A percentile compares a stretch with the other conserved stretches of the same genome.
Conservation (phyloP, 1,140 invertebrate species). For the Lerema accius region DNA sequence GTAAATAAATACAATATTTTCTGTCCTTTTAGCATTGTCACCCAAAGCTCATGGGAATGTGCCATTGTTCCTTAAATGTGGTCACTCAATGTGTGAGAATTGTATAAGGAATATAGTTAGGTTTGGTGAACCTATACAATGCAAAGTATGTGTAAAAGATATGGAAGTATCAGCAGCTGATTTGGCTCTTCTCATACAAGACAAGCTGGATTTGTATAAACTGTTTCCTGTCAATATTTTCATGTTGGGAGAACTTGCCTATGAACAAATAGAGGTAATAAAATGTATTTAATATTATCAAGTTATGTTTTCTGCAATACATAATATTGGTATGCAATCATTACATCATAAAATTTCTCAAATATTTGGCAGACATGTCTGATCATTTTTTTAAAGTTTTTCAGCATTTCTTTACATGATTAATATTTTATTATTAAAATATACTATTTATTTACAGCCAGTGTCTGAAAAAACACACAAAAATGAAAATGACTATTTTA, state of each 20-base stretch:
- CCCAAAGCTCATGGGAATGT: constrained; percentile 52
- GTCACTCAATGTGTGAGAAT: constrained; percentile 73
- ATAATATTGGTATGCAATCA: too few relatives aligned
- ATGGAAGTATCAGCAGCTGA: constrained; percentile 47
- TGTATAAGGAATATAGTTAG: constrained; percentile 67
- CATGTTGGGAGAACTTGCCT: constrained; percentile 62
- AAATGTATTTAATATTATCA: too few relatives aligned
- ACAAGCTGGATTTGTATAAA: constrained; percentile 54
- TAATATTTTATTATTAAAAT: constrained; percentile 11
- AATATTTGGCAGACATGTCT: too few relatives aligned
- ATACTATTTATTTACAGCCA: constrained; percentile 32
- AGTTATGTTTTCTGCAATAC: too few relatives aligned
- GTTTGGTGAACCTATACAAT: constrained; percentile 63
- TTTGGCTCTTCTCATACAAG: constrained; percentile 40
- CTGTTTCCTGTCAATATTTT: constrained; percentile 66
- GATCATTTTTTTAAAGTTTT: too few relatives aligned
- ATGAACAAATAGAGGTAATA: constrained; percentile 49
- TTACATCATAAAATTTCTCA: too few relatives aligned
- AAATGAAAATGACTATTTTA: constrained; percentile 47
- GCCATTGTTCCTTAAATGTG: constrained; percentile 69
- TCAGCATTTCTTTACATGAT: too few relatives aligned
- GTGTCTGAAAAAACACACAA: constrained; percentile 22
- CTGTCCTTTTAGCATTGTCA: constrained; percentile 35
- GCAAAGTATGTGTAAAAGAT: constrained; percentile 65
- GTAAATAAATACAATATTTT: too few relatives aligned